phyloP scores from a whole-genome alignment of 2,113 vertebrate genomes.

The Pithys albifrons region DNA sequence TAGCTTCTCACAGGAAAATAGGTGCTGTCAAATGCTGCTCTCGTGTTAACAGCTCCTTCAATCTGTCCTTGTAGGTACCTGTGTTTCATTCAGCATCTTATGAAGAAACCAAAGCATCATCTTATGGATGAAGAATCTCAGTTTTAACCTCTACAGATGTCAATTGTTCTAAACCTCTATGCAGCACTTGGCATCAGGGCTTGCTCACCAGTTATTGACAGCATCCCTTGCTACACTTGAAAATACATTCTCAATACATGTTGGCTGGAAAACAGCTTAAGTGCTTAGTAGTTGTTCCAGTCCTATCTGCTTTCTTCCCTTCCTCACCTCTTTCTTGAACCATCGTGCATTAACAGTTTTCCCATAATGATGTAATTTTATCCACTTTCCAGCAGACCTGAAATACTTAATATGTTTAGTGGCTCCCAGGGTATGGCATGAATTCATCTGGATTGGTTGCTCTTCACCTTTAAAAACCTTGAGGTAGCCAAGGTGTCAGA shows the following conservation, averaged over 20 bases:
- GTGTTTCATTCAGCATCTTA: background rate
- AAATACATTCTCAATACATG: background rate
- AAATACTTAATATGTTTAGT: background rate
- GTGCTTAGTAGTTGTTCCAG: background rate
- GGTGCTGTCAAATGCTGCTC: constrained; percentile 27
- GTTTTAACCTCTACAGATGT: constrained; percentile 41
- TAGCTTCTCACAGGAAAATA: background rate
- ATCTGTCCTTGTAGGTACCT: background rate
- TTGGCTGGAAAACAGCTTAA: constrained; percentile 22
- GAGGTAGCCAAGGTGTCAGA: background rate
- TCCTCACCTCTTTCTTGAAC: background rate
- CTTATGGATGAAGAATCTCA: constrained; percentile 37
- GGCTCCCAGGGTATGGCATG: background rate
- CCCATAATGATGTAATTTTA: background rate
- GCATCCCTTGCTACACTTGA: constrained; percentile 10
- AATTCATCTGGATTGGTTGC: background rate
- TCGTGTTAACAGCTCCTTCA: constrained; percentile 38
- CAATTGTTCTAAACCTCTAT: constrained; percentile 35
- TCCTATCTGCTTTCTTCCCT: background rate
- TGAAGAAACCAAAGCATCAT: constrained; percentile 12
- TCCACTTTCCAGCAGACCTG: background rate
- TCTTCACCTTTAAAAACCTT: background rate
- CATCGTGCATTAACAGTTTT: constrained; percentile 13
- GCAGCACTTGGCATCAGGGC: constrained; percentile 13
- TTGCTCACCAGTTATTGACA: constrained; percentile 9